Evolutionary conservation across 2,888 invertebrate species (phyloP).

Genomic region (Muscina levida): DNA sequence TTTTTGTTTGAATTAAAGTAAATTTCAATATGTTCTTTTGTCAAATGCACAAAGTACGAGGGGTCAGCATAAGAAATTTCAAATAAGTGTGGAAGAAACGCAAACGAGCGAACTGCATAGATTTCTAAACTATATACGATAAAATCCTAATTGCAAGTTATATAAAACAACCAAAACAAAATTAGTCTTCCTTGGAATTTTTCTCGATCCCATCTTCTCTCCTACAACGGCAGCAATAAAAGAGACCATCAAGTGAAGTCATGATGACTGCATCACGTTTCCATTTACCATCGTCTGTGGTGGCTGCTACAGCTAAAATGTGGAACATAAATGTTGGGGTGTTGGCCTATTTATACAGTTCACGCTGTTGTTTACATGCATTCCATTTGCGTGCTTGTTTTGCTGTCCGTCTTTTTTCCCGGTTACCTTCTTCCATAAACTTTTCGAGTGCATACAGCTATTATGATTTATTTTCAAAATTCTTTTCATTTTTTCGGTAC

Average conservation of each 20-base stretch:
- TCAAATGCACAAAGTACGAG: background rate
- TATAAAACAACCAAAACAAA: too few relatives aligned
- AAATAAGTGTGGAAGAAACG: too few relatives aligned
- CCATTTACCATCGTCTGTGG: slow-evolving; percentile 13
- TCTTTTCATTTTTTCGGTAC: slow-evolving; percentile 20
- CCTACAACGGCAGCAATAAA: too few relatives aligned
- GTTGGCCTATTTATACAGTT: slow-evolving; percentile 59
- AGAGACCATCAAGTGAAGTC: too few relatives aligned
- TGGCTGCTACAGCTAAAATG: slow-evolving; percentile 13
- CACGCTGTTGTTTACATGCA: slow-evolving; percentile 55
- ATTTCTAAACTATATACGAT: too few relatives aligned
- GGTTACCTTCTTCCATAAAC: slow-evolving; percentile 11
- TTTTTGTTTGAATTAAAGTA: slow-evolving; percentile 22
- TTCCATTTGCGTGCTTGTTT: slow-evolving; percentile 8
- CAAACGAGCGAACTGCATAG: too few relatives aligned
- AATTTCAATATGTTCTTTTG: slow-evolving; percentile 8
- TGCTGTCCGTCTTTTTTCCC: background rate
- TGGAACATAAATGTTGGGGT: slow-evolving; percentile 35
- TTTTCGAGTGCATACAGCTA: slow-evolving; percentile 30
- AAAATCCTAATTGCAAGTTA: too few relatives aligned
- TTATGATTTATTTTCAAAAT: slow-evolving; percentile 37
- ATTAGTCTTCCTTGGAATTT: too few relatives aligned
- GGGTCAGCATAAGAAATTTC: background rate
- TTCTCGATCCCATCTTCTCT: too few relatives aligned
- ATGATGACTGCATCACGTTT: background rate